A percentile compares a stretch with the other conserved stretches of the same genome.
phyloP scores from a whole-genome alignment of 1,140 invertebrate genomes.

The Pseudomyrmex sp. region DNA sequence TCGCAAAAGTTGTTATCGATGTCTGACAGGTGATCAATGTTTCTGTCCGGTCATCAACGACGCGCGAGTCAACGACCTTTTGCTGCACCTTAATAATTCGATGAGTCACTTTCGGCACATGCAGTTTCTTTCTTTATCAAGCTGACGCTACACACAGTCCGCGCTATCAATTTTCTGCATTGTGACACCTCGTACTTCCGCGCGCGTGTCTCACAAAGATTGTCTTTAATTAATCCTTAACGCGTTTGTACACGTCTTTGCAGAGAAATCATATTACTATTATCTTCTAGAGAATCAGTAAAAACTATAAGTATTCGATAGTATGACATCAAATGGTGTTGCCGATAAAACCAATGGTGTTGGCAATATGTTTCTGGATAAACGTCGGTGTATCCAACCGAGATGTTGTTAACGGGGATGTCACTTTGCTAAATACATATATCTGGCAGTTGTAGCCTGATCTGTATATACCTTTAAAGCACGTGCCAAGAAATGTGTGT shows the following conservation, averaged over 20 bases:
- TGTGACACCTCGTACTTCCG: slow-evolving; percentile 41
- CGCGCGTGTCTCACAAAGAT: slow-evolving; percentile 35
- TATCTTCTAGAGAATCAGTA: not conserved
- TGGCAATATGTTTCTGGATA: too few relatives aligned
- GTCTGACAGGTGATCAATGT: slow-evolving; percentile 36
- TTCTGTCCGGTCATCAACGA: slow-evolving; percentile 57
- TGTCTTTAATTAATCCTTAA: slow-evolving; percentile 19
- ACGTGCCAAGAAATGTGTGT: slow-evolving; percentile 16
- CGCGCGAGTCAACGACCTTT: slow-evolving; percentile 69
- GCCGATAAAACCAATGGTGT: too few relatives aligned
- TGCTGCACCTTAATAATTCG: slow-evolving; percentile 67
- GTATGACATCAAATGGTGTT: too few relatives aligned
- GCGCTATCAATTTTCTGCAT: slow-evolving; percentile 57
- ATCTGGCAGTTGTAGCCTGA: not conserved
- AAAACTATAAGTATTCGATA: too few relatives aligned
- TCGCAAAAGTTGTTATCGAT: slow-evolving; percentile 44
- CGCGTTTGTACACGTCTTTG: not conserved
- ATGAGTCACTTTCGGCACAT: slow-evolving; percentile 76
- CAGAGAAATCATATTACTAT: not conserved
- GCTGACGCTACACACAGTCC: slow-evolving; percentile 50
- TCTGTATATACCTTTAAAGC: slow-evolving; percentile 10
- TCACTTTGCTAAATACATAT: not conserved
- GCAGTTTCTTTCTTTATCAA: slow-evolving; percentile 61
- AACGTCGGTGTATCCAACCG: too few relatives aligned
- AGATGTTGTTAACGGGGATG: too few relatives aligned